Base-by-base conservation (phyloP, 1,140 invertebrate species). In the Zelostemma sp. region DNA sequence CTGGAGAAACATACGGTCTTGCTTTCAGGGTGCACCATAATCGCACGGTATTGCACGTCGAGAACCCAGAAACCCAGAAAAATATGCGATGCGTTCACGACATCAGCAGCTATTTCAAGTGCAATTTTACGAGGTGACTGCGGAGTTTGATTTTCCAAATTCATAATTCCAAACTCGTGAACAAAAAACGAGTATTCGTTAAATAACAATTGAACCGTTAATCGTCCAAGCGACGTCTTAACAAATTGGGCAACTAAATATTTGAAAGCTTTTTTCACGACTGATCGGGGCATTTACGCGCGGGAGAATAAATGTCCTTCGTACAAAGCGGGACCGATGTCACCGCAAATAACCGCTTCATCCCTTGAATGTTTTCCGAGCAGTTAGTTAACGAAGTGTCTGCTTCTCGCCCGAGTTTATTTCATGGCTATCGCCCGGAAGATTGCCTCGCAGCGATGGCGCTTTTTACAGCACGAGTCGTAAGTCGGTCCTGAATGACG, bases 401-500 rank as follows among this genome's bases (percentile, higher is more conserved):
- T 62, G 68, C 63, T 72, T 72, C 68, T 72, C 63, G 68, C 68
- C 63, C 68, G 63, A 68, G 73, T 75, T 75, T 73, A 74, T 75
- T 72, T 63, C 65, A 59, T 68, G 57, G 64, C 68, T 66, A 69
- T 72, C 68, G 65, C 49, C 47, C 60, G 69, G 67, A 71, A 75
- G 72, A 74, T 76, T 78, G 69, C 68, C 66, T 73, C 72, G 60
- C 57, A 57, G 67, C 72, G 57, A 59, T 55, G 69, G 66, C 51
- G 69, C 69, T 75, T 75, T 75, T 75, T 72, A 73, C 65, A 60
- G 45, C 45, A 61, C 54, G 54, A 69, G 71, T 75, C 76, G 77
- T 80, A 78, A 80, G 74, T 80, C 77, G 71, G 69, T 63, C 55
- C 75, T 80, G 79, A 83, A 83, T 83, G 81, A 83, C 80, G 74